phyloP scores from a whole-genome alignment of 2,113 vertebrate species.

The Uria aalge region DNA sequence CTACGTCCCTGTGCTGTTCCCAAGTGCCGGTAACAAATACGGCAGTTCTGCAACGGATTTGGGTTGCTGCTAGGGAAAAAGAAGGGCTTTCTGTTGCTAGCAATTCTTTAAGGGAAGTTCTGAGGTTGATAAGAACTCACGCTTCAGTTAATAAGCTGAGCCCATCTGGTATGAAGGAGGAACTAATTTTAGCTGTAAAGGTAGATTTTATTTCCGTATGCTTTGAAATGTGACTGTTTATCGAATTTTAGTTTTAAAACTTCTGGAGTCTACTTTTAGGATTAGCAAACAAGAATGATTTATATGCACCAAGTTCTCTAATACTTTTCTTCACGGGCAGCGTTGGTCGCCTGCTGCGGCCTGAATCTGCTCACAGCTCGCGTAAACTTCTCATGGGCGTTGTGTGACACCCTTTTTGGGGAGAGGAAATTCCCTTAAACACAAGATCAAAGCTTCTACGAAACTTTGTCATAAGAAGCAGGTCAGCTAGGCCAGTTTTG shows the following conservation, averaged over 20 bases:
- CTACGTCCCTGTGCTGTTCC: not conserved
- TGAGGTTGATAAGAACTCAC: not conserved
- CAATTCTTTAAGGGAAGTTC: not conserved
- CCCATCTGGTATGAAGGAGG: not conserved
- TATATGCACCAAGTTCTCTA: accelerated
- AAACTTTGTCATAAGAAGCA: not conserved
- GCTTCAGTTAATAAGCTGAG: not conserved
- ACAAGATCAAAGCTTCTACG: not conserved
- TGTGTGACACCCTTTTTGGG: not conserved
- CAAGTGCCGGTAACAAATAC: not conserved
- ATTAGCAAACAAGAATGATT: not conserved
- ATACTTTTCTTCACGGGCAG: not conserved
- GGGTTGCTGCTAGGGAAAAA: not conserved
- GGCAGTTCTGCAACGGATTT: not conserved
- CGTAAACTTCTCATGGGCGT: not conserved
- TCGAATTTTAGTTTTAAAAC: not conserved
- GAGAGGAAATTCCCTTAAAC: not conserved
- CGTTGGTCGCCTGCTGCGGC: not conserved
- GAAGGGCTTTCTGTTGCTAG: not conserved
- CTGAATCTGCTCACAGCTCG: not conserved
- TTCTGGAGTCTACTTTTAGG: not conserved
- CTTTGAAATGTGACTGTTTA: not conserved
- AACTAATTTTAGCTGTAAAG: not conserved
- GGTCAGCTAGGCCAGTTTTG: not conserved
- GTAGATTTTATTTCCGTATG: not conserved